Percentiles rank a stretch among this genome's conserved stretches.
These are phyloP conservation scores for Pocillopora grandis DNA, from an alignment of 92 coral and sea anemone genomes.

Conservation along the genomic window DNA sequence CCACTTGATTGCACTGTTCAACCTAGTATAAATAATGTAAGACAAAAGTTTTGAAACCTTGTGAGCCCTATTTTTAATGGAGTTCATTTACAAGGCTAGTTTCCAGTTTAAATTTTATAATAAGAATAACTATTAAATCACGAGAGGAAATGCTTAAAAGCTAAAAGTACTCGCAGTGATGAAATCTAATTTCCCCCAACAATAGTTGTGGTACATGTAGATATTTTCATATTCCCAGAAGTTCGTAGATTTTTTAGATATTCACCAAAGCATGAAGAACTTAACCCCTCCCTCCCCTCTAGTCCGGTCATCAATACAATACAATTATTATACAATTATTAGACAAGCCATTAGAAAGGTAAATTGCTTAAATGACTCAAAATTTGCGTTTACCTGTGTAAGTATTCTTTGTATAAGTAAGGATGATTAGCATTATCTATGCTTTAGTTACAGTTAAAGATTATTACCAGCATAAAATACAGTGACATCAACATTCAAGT, in stretches of 20 bases:
- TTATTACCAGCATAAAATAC: conserved; percentile 22
- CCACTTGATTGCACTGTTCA: conserved; percentile 10
- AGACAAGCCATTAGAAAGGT: conserved; percentile 1
- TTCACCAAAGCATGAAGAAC: conserved; percentile 8
- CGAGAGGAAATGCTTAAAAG: conserved; percentile 3
- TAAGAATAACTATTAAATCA: not conserved
- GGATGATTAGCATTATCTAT: conserved; percentile 14
- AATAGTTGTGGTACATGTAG: conserved; percentile 29
- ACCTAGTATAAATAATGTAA: conserved; percentile 7
- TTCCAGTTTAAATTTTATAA: not conserved
- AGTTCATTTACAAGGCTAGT: too few species aligned
- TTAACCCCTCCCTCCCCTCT: conserved; percentile 5
- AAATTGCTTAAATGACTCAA: conserved; percentile 11
- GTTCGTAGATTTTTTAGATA: conserved; percentile 4
- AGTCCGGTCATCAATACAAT: conserved; percentile 15
- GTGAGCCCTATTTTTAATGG: not conserved
- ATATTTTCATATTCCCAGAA: conserved; percentile 15
- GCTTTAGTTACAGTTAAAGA: conserved; percentile 21
- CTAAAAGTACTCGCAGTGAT: not conserved
- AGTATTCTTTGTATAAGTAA: conserved; percentile 14
- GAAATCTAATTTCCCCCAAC: conserved; percentile 26
- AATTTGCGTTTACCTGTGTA: conserved; percentile 6
- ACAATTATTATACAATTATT: not conserved
- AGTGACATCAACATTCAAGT: not conserved
- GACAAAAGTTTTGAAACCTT: conserved; percentile 16